These are phyloP conservation scores for Hypotaenidia philippensis DNA, from an alignment of 2,797 vertebrate species.

Conservation along the genomic window DNA sequence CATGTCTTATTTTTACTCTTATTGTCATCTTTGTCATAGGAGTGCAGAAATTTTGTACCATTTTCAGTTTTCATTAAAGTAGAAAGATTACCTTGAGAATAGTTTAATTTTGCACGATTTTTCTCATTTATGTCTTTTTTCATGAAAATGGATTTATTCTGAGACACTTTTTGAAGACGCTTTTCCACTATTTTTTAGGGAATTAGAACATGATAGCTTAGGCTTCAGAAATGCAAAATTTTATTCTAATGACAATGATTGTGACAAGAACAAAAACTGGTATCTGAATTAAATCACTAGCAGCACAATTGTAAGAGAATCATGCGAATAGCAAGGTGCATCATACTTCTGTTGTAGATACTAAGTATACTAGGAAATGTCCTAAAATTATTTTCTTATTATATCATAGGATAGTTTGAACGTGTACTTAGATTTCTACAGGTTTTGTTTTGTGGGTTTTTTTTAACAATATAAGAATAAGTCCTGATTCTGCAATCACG, in stretches of 20 bases:
- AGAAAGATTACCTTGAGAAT: neutral
- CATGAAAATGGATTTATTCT: neutral
- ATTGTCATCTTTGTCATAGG: neutral
- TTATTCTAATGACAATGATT: neutral
- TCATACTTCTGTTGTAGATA: neutral
- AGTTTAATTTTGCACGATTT: conserved; percentile 15
- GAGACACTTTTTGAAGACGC: neutral
- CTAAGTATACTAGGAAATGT: neutral
- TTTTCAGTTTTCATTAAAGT: conserved; percentile 13
- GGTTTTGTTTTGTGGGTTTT: rapidly evolving
- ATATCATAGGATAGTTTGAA: neutral
- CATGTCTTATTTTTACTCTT: neutral
- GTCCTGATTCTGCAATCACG: neutral
- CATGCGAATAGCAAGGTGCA: neutral
- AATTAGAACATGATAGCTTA: neutral
- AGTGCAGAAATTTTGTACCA: neutral
- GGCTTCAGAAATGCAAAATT: conserved; percentile 16
- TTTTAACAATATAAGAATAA: neutral
- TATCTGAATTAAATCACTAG: neutral
- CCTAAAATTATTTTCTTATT: neutral
- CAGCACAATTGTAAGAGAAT: neutral
- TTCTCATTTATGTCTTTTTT: neutral
- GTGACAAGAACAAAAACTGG: neutral
- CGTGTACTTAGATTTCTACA: neutral
- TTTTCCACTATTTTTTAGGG: neutral